These are phyloP conservation scores for Pungitius pungitius DNA, from an alignment of 2,113 vertebrate species.

Conservation along the genomic window DNA sequence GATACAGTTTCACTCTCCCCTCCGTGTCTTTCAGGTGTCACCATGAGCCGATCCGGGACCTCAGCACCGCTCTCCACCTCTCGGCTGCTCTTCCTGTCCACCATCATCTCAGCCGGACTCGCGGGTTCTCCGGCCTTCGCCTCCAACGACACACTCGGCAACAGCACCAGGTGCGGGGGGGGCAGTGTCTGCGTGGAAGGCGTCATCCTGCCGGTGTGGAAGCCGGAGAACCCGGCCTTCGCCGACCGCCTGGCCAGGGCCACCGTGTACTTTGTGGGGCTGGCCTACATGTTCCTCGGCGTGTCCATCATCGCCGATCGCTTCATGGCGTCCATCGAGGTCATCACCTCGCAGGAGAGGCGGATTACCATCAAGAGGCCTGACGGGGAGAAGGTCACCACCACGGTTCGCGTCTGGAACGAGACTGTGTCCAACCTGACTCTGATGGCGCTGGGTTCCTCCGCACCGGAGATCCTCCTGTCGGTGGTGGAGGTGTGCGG, in stretches of 20 bases:
- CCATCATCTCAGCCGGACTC: constrained; percentile 73
- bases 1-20: neutral
- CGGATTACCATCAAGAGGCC: constrained; percentile 94
- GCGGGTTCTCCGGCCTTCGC: constrained; percentile 50
- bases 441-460: constrained; percentile 95
- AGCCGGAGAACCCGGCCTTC: constrained; percentile 86
- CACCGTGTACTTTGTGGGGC: constrained; percentile 91
- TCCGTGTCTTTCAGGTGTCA: constrained; percentile 57
- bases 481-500: constrained; percentile 97
- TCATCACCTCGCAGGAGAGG: constrained; percentile 96
- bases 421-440: constrained; percentile 98
- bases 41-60: constrained; percentile 77
- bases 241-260: constrained; percentile 93
- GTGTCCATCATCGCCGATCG: constrained; percentile 97
- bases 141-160: constrained; percentile 57
- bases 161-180: constrained; percentile 79
- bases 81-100: constrained; percentile 74
- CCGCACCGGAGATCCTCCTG: constrained; percentile 94
- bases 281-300: constrained; percentile 97
- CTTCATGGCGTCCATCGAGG: constrained; percentile 99
- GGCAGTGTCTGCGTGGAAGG: constrained; percentile 86
- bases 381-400: constrained; percentile 91
- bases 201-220: constrained; percentile 93
- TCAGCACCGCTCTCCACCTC: constrained; percentile 53
- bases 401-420: constrained; percentile 95